These are phyloP conservation scores for Callipepla californica DNA, from an alignment of 2,113 vertebrate genomes.

Conservation along the genomic window DNA sequence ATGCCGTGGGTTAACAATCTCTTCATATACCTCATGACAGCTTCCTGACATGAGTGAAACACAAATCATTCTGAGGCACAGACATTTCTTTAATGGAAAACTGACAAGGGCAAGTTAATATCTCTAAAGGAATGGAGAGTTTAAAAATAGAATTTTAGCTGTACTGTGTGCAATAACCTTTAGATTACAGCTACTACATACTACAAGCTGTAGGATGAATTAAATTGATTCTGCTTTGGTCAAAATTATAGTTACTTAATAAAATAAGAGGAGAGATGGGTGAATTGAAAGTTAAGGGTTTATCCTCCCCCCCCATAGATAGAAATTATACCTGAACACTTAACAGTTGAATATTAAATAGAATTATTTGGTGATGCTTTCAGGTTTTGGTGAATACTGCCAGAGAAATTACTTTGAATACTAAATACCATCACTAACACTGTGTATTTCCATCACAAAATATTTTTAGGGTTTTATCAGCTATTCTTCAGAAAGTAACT, in stretches of 20 bases:
- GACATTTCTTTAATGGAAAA: not conserved
- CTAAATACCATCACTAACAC: not conserved
- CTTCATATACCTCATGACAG: not conserved
- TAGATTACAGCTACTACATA: not conserved
- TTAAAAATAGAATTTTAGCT: not conserved
- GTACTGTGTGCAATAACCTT: not conserved
- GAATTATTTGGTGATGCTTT: not conserved
- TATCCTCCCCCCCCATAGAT: fast-evolving
- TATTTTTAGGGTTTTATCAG: not conserved
- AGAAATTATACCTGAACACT: not conserved
- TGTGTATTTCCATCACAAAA: not conserved
- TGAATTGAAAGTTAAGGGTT: fast-evolving
- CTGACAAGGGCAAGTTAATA: not conserved
- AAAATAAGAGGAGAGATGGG: fast-evolving
- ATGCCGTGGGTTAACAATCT: not conserved
- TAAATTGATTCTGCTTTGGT: not conserved
- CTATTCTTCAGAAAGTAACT: not conserved
- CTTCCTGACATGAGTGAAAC: not conserved
- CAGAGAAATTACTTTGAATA: not conserved
- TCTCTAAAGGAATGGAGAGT: not conserved
- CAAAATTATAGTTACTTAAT: not conserved
- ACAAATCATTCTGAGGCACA: not conserved
- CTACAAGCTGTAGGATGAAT: not conserved
- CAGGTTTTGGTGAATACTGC: not conserved
- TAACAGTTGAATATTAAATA: not conserved